A percentile compares a stretch with the other conserved stretches of the same genome.
Conservation (phyloP, 2,888 invertebrate species). For the Scotopteryx bipunctaria region DNA sequence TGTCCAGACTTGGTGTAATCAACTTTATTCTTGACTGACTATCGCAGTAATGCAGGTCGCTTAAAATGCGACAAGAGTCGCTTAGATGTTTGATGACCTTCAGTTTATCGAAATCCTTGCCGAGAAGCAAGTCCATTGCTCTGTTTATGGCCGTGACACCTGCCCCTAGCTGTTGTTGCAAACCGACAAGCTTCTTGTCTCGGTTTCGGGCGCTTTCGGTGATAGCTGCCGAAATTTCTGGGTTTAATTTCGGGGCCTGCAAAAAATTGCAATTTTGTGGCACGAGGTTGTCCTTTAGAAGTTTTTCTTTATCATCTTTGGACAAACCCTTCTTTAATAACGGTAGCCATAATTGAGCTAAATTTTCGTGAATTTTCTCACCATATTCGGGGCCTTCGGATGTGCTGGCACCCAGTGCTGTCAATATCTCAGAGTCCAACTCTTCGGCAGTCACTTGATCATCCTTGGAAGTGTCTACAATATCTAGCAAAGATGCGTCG, state of each 20-base stretch:
- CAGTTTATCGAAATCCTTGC: not conserved
- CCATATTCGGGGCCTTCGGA: not conserved
- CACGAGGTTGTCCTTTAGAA: not conserved
- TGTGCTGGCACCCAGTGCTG: not conserved
- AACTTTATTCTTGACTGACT: conserved; percentile 4
- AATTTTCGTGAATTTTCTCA: not conserved
- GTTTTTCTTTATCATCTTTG: not conserved
- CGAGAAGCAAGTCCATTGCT: not conserved
- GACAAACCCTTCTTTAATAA: not conserved
- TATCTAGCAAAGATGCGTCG: not conserved
- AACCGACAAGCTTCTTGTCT: not conserved
- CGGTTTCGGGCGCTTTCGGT: not conserved
- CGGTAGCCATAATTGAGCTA: not conserved
- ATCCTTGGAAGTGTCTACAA: not conserved
- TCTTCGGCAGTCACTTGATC: no score
- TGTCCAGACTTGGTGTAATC: conserved; percentile 5
- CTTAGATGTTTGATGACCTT: not conserved
- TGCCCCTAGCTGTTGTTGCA: not conserved
- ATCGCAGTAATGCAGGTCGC: not conserved
- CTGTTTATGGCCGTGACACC: not conserved
- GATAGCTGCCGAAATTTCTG: not conserved
- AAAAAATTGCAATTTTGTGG: not conserved
- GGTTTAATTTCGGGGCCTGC: not conserved
- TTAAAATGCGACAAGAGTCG: not conserved
- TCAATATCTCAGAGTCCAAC: not conserved